phyloP scores from a whole-genome alignment of 2,888 invertebrate genomes.

The Drosophila borealis region DNA sequence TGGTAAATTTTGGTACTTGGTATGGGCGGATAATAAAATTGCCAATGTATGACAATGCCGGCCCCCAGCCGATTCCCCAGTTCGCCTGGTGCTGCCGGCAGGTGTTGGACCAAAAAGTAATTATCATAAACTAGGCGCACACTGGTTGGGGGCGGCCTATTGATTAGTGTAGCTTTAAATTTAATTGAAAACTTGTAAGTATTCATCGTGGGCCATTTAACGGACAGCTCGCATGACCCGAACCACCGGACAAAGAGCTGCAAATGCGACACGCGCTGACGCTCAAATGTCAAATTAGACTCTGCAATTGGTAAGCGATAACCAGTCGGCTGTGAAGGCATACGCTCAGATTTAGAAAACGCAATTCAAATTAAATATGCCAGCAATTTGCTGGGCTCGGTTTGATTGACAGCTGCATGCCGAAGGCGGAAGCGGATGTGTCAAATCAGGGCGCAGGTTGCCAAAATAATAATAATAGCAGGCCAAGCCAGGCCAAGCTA shows the following conservation, averaged over 20 bases:
- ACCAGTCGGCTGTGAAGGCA: slow-evolving; percentile 31
- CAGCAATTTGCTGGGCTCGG: slow-evolving; percentile 27
- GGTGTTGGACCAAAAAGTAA: slow-evolving; percentile 66
- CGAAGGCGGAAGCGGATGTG: slow-evolving; percentile 69
- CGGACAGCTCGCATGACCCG: not conserved
- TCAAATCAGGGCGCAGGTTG: slow-evolving; percentile 52
- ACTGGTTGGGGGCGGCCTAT: slow-evolving; percentile 7
- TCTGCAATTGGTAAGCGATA: slow-evolving; percentile 23
- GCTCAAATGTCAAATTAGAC: slow-evolving; percentile 53
- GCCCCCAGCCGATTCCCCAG: slow-evolving; percentile 7
- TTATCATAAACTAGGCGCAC: slow-evolving; percentile 57
- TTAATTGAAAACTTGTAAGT: slow-evolving; percentile 56
- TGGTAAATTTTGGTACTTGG: slow-evolving; percentile 25
- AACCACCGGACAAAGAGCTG: slow-evolving; percentile 2
- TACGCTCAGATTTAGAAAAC: slow-evolving; percentile 36
- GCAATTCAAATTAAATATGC: slow-evolving; percentile 60
- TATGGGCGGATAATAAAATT: slow-evolving; percentile 51
- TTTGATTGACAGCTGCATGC: slow-evolving; percentile 70
- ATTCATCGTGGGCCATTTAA: slow-evolving; percentile 19
- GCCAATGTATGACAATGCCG: slow-evolving; percentile 42
- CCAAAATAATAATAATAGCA: slow-evolving; percentile 53
- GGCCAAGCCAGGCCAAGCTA: not conserved
- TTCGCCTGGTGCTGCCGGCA: slow-evolving; percentile 34
- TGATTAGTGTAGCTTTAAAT: slow-evolving; percentile 50
- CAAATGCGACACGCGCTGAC: slow-evolving; percentile 45